These are phyloP conservation scores for Tragopan temminckii DNA, from an alignment of 2,797 vertebrate species.

Conservation along the genomic window DNA sequence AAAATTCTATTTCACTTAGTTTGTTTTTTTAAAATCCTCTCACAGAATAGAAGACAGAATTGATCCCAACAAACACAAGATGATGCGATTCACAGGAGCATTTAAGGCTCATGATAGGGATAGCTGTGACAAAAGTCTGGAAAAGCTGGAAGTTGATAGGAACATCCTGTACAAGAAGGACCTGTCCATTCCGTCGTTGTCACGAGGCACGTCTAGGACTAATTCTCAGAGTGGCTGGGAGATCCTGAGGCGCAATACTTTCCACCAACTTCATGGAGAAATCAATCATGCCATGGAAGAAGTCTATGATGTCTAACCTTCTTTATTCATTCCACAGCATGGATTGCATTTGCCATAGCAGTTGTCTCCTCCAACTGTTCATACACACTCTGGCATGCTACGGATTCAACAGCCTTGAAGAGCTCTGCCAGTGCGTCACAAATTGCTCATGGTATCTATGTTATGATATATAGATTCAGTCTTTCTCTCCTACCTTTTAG, in stretches of 20 bases:
- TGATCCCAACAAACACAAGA: constrained; percentile 76
- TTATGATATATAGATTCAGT: neutral
- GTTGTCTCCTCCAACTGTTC: neutral
- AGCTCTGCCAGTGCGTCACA: neutral
- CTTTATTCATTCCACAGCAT: neutral
- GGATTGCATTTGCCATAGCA: neutral
- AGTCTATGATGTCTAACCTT: constrained; percentile 75
- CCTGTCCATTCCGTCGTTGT: constrained; percentile 46
- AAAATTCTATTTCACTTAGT: neutral
- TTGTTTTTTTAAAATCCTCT: neutral
- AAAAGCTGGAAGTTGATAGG: constrained; percentile 9
- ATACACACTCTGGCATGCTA: neutral
- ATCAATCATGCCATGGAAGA: constrained; percentile 69
- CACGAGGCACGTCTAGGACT: constrained; percentile 74
- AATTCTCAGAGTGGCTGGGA: constrained; percentile 80
- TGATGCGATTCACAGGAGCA: constrained; percentile 77
- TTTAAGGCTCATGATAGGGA: constrained; percentile 77
- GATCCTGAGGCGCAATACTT: constrained; percentile 77
- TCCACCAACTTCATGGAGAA: constrained; percentile 68
- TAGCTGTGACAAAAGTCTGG: constrained; percentile 37
- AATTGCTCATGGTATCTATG: neutral
- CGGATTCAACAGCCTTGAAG: neutral
- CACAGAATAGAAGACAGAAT: constrained; percentile 80
- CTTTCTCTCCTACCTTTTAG: neutral
- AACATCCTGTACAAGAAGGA: constrained; percentile 15